These are phyloP conservation scores for Petromus typicus DNA, from an alignment of 2,113 vertebrate species.

Conservation along the genomic window DNA sequence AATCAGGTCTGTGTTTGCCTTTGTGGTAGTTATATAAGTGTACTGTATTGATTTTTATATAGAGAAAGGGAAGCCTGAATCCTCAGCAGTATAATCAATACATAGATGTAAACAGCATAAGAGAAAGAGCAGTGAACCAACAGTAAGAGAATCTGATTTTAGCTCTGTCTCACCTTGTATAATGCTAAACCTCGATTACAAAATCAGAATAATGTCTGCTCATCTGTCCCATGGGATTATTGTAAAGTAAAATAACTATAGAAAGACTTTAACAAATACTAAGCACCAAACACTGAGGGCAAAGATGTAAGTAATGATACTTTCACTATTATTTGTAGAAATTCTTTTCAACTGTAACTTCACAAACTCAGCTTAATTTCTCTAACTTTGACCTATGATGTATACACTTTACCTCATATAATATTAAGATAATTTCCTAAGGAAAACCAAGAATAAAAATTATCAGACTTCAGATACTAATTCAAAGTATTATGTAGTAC, in stretches of 20 bases:
- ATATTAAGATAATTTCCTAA: conserved; percentile 55
- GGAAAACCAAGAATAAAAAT: conserved; percentile 51
- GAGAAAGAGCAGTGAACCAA: neutral
- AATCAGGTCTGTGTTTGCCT: conserved; percentile 41
- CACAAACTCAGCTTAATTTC: conserved; percentile 46
- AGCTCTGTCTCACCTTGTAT: neutral
- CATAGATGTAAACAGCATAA: neutral
- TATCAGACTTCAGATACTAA: conserved; percentile 45
- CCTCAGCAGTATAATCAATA: neutral
- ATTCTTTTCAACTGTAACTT: conserved; percentile 55
- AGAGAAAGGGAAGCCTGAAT: conserved; percentile 7
- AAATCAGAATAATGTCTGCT: neutral
- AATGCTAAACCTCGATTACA: conserved; percentile 14
- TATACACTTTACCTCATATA: conserved; percentile 9
- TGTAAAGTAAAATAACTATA: conserved; percentile 40
- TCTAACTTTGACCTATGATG: conserved; percentile 35
- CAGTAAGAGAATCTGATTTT: conserved; percentile 34
- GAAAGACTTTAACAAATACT: conserved; percentile 52
- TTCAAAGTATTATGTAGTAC: conserved; percentile 31
- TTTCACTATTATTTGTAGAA: conserved; percentile 52
- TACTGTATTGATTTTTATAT: conserved; percentile 38
- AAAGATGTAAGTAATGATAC: neutral
- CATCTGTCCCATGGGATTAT: neutral
- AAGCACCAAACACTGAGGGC: neutral
- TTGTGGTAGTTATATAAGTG: neutral